Base-by-base conservation (phyloP, 2,113 vertebrate genomes). In the Onychorhynchus coronatus region DNA sequence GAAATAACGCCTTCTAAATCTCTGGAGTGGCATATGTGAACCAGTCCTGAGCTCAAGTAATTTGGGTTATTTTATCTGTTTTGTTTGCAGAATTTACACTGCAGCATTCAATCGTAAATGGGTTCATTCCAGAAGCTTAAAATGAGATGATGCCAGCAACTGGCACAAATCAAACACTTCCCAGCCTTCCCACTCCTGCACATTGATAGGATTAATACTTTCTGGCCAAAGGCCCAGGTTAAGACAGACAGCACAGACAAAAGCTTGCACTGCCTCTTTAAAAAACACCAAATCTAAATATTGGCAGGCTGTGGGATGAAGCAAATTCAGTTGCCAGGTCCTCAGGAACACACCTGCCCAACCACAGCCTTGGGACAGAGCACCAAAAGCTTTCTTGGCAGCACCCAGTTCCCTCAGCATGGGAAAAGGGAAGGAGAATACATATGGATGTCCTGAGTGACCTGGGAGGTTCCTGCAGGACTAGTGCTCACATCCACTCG, bases 41-140 rank as follows among this genome's bases (percentile, higher is more conserved):
- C 61, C 39, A 89, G 46, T 41, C 72, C 56, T 71, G 66, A 88
- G 78, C 58, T 88, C 58, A 93, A 79, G 62, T 87, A 82, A 62
- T 79, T 79, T 66, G 85, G 77, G 87, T 68, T 92, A 84, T 95
- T 94, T 86, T 88, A 90, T 76, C 70, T 52, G 56, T 85, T 92
- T 78, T 86, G 89, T 93, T 93, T 92, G 67, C 37, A 61, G 81
- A 89, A 89, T 94, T 92, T 94, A 73, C 70, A 81, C 55, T 91
- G 62, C 58, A 85, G 49, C 78, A 88, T 71, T 86, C 85, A 66
- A 66, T 91, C 49, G 33, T 92, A 80, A 82, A 59, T 79, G 46
- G 14, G 73, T 92, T 94, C 44, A 91, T 90, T 96, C 78, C 79
- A 96, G 94, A 88, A 96, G 83, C 77, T 94, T 94, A 88, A 89